Conservation (phyloP, 1,140 invertebrate species). For the Chrysomallon squamiferum region DNA sequence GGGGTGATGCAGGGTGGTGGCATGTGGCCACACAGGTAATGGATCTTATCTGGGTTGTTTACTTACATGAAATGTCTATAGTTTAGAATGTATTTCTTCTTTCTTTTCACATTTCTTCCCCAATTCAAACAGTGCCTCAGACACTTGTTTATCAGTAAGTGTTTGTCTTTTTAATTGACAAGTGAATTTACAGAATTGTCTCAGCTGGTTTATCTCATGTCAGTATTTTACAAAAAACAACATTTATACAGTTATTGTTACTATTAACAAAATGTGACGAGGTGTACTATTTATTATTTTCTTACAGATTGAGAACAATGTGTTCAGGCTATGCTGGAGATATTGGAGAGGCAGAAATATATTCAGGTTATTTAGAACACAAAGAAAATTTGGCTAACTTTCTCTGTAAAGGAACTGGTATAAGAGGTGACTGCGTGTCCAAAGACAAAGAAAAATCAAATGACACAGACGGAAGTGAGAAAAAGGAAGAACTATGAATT, state of each 20-base stretch:
- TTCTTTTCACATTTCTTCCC: background rate
- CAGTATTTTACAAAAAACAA: too few species aligned
- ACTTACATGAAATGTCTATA: too few species aligned
- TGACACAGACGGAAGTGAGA: background rate
- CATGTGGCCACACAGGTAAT: constrained; percentile 59
- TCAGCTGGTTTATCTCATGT: too few species aligned
- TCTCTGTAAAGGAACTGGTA: constrained; percentile 30
- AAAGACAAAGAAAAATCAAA: background rate
- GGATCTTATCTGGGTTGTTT: background rate
- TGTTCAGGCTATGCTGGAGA: constrained; percentile 48
- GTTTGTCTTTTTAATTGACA: too few species aligned
- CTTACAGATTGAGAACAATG: constrained; percentile 43
- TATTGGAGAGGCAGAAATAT: constrained; percentile 51
- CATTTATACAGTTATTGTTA: too few species aligned
- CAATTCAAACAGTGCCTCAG: background rate
- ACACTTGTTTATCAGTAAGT: too few species aligned
- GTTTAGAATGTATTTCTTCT: too few species aligned
- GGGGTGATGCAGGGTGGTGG: constrained; percentile 62
- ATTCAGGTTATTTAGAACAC: constrained; percentile 31
- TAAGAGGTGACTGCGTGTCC: constrained; percentile 11
- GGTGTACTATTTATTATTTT: too few species aligned
- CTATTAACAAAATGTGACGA: too few species aligned
- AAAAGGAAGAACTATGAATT: background rate
- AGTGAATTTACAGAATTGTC: too few species aligned
- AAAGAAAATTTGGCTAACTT: constrained; percentile 19